Evolutionary conservation across 2,797 vertebrate species (phyloP).

Genomic region (Syngnathus acus): DNA sequence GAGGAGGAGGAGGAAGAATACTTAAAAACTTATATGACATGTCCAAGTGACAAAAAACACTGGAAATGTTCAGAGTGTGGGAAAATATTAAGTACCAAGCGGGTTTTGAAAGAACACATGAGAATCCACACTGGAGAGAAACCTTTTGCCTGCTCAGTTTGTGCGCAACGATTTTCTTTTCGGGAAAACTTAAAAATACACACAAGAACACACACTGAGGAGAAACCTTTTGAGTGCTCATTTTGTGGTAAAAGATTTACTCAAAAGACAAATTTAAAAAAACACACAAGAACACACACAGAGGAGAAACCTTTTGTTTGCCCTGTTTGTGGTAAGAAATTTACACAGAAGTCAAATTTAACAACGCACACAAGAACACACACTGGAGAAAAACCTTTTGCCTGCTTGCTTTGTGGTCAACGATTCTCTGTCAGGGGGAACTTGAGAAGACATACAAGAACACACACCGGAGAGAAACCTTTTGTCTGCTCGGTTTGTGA

Average conservation of each 20-base stretch:
- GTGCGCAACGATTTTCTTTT: neutral
- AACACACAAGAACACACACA: too few relatives aligned
- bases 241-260: too few relatives aligned
- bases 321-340: too few relatives aligned
- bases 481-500: neutral
- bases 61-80: neutral
- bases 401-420: too few relatives aligned
- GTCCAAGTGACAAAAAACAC: neutral
- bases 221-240: too few relatives aligned
- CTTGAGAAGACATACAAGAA: neutral
- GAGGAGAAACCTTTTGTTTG: too few relatives aligned
- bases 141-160: neutral
- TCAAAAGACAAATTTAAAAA: neutral
- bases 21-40: neutral
- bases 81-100: neutral
- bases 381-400: too few relatives aligned
- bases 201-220: too few relatives aligned
- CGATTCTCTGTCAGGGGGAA: too few relatives aligned
- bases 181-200: too few relatives aligned
- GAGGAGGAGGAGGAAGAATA: neutral
- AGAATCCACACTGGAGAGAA: neutral
- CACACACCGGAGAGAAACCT: neutral
- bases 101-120: neutral
- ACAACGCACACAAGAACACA: too few relatives aligned
- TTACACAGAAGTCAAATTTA: too few relatives aligned